These are phyloP conservation scores for Larimichthys polyactis DNA, from an alignment of 2,113 vertebrate species.

Conservation along the genomic window DNA sequence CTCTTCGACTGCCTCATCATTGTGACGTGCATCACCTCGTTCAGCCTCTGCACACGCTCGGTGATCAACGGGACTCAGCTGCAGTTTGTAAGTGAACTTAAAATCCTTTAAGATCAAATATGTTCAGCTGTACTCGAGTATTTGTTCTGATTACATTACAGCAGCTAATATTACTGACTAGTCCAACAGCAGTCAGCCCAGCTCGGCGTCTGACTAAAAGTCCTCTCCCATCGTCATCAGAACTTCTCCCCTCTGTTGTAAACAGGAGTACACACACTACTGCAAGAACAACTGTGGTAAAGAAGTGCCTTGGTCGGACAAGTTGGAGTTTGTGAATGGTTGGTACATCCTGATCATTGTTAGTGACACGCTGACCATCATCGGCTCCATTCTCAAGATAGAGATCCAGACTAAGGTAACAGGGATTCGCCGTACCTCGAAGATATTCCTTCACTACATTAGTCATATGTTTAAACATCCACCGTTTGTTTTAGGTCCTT, in stretches of 20 bases:
- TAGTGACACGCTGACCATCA: conserved; percentile 90
- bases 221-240: no score
- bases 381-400: conserved; percentile 95
- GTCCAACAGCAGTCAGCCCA: no score
- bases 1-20: conserved; percentile 92
- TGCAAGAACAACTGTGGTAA: conserved; percentile 83
- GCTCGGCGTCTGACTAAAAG: no score
- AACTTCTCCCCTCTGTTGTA: neutral
- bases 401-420: conserved; percentile 94
- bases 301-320: conserved; percentile 87
- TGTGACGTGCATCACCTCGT: conserved; percentile 87
- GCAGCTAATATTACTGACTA: no score
- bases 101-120: neutral
- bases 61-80: conserved; percentile 89
- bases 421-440: neutral
- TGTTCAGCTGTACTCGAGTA: no score
- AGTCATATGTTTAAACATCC: neutral
- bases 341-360: conserved; percentile 95
- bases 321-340: conserved; percentile 93
- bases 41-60: conserved; percentile 90
- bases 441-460: neutral
- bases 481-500: conserved; percentile 82
- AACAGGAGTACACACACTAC: conserved; percentile 90
- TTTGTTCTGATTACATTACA: no score
- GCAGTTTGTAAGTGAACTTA: conserved; percentile 86